These are phyloP conservation scores for Peromyscus attwateri DNA, from an alignment of 2,797 vertebrate species.

Conservation along the genomic window DNA sequence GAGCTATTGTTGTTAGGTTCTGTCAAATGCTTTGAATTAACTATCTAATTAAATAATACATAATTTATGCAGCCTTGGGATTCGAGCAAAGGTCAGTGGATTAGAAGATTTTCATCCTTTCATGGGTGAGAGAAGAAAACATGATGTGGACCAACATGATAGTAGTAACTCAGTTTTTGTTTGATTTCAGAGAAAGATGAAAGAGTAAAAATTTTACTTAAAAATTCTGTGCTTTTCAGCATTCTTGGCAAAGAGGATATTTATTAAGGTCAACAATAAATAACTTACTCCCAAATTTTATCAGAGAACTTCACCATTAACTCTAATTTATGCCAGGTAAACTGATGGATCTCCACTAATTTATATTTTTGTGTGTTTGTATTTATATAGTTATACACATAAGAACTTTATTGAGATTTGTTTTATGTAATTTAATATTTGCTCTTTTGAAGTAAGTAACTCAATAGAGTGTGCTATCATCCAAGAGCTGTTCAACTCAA, in stretches of 20 bases:
- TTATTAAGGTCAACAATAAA: neutral
- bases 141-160: neutral
- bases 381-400: neutral
- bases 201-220: neutral
- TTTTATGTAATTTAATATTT: neutral
- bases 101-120: neutral
- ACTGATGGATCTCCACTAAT: neutral
- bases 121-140: neutral
- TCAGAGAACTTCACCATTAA: neutral
- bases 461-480: neutral
- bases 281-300: neutral
- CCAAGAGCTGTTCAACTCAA: neutral
- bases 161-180: neutral
- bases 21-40: neutral
- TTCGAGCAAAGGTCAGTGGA: neutral
- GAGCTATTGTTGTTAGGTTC: neutral
- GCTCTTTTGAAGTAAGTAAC: neutral
- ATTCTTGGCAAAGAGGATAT: neutral
- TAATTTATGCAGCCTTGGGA: neutral
- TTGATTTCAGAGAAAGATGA: neutral
- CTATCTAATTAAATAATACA: neutral
- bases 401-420: neutral
- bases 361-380: neutral
- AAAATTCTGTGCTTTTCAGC: neutral
- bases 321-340: neutral